phyloP scores from a whole-genome alignment of 2,113 vertebrate species.

The Zosterops pallidus region DNA sequence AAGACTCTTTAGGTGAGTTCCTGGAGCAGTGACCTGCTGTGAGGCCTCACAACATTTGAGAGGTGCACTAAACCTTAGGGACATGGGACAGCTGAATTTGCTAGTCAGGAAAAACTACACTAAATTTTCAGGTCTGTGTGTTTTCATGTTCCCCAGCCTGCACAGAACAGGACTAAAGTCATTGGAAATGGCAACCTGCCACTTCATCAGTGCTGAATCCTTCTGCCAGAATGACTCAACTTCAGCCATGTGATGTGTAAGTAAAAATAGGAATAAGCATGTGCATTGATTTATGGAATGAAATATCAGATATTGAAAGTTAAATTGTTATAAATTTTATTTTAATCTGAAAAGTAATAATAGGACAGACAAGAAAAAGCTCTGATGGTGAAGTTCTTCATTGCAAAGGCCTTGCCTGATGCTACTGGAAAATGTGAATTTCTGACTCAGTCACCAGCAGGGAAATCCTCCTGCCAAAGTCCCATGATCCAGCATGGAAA shows the following conservation, averaged over 20 bases:
- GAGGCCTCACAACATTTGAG: neutral
- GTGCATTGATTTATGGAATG: neutral
- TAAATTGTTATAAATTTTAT: neutral
- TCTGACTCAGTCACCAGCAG: neutral
- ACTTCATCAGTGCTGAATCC: neutral
- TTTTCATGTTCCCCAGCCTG: neutral
- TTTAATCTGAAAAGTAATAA: neutral
- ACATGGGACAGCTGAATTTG: neutral
- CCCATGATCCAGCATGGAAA: neutral
- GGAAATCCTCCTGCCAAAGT: neutral
- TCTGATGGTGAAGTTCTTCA: neutral
- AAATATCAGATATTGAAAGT: neutral
- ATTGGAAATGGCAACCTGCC: neutral
- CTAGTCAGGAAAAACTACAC: neutral
- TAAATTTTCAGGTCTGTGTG: neutral
- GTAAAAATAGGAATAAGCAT: neutral
- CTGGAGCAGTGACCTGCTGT: neutral
- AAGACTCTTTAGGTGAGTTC: neutral
- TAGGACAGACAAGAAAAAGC: neutral
- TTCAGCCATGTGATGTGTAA: neutral
- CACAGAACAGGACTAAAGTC: neutral
- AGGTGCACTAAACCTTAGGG: neutral
- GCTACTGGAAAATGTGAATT: neutral
- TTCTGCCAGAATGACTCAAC: neutral
- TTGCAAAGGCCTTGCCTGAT: neutral